Conservation (phyloP, 2,797 vertebrate genomes). For the Hypotaenidia okinawae region DNA sequence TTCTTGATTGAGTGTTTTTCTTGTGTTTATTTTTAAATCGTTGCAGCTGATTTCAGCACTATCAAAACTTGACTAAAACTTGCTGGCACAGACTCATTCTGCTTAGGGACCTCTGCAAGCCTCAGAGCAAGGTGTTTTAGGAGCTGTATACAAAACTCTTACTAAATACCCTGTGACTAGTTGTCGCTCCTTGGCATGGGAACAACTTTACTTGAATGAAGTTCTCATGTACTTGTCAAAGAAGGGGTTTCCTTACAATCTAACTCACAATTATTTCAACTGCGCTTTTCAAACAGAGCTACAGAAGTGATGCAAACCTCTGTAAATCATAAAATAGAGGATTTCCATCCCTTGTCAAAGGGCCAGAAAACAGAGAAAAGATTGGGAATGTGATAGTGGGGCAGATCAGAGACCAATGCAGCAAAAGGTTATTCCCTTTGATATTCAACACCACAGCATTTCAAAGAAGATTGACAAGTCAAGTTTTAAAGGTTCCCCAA, state of each 20-base stretch:
- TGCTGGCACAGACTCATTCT: neutral
- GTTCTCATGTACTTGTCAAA: neutral
- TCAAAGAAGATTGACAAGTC: conserved; percentile 32
- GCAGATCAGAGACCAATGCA: neutral
- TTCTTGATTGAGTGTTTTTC: too few species aligned
- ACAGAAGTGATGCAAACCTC: neutral
- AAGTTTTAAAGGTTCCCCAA: neutral
- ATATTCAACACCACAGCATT: conserved; percentile 26
- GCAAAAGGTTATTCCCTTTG: conserved; percentile 43
- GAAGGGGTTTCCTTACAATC: neutral
- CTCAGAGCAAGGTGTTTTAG: neutral
- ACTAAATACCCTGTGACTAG: neutral
- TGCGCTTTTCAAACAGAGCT: neutral
- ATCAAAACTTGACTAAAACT: neutral
- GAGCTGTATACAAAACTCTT: neutral
- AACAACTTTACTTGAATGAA: neutral
- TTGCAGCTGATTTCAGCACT: neutral
- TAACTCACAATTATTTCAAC: neutral
- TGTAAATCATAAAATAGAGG: neutral
- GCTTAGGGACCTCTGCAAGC: neutral
- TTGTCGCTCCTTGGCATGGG: neutral
- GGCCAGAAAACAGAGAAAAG: neutral
- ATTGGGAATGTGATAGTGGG: neutral
- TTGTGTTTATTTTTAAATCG: neutral
- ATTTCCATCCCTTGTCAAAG: neutral